Percentiles rank a stretch among this genome's conserved stretches.
Conservation (phyloP, 2,888 invertebrate genomes). For the Candidula unifasciata region DNA sequence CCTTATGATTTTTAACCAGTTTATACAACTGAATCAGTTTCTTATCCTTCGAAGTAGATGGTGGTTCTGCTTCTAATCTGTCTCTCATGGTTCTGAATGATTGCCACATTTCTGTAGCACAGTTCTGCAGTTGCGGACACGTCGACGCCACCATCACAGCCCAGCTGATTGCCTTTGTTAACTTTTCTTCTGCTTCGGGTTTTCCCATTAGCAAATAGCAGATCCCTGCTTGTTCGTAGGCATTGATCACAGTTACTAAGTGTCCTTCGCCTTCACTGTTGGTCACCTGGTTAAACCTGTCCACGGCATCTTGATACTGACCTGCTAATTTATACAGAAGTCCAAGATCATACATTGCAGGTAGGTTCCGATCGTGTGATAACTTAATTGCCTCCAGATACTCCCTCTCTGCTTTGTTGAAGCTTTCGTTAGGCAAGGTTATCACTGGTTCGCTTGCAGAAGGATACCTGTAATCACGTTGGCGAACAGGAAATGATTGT, state of each 20-base stretch:
- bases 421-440: not conserved
- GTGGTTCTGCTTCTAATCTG: not conserved
- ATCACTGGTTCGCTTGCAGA: not conserved
- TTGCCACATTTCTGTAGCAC: not conserved
- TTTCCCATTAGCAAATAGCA: not conserved
- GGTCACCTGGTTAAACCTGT: not conserved
- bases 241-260: not conserved
- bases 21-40: not conserved
- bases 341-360: conserved; percentile 4
- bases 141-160: not conserved
- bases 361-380: conserved; percentile 7
- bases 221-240: conserved; percentile 20
- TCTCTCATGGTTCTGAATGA: not conserved
- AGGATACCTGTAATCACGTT: not conserved
- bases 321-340: not conserved
- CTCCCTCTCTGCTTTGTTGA: not conserved
- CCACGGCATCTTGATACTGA: not conserved
- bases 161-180: conserved; percentile 15
- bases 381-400: not conserved
- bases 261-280: not conserved
- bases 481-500: no score
- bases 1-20: not conserved
- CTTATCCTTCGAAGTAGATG: not conserved
- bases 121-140: not conserved
- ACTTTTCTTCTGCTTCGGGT: not conserved